Evolutionary conservation across 2,797 vertebrate species (phyloP).

Genomic region (Capromys pilorides): DNA sequence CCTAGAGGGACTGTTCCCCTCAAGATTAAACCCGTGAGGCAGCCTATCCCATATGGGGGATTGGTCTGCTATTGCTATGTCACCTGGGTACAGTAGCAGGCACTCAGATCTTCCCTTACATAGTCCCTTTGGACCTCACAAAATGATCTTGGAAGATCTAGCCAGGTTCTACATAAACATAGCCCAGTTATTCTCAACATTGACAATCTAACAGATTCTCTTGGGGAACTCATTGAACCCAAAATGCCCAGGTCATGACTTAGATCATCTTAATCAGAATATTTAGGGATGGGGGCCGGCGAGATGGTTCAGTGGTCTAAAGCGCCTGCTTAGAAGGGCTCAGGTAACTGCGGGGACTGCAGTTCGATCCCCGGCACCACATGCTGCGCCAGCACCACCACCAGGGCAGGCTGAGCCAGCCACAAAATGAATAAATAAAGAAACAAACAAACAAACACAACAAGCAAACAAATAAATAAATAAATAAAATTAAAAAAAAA

Average conservation of each 20-base stretch:
- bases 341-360: too few relatives aligned
- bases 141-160: background rate
- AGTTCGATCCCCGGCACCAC: too few relatives aligned
- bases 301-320: too few relatives aligned
- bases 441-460: too few relatives aligned
- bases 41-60: accelerated
- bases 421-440: too few relatives aligned
- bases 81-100: background rate
- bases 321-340: too few relatives aligned
- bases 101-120: background rate
- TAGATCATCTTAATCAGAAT: background rate
- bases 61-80: background rate
- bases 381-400: too few relatives aligned
- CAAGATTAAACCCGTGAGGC: background rate
- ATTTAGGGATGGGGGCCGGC: too few relatives aligned
- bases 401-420: too few relatives aligned
- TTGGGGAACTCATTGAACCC: background rate
- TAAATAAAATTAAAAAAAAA: too few relatives aligned
- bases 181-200: background rate
- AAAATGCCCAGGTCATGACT: background rate
- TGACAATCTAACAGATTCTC: background rate
- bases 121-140: background rate
- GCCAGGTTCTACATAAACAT: background rate
- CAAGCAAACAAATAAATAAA: too few relatives aligned
- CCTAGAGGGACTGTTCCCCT: background rate